Percentiles rank a stretch among this genome's conserved stretches.
These are phyloP conservation scores for Mycalesis mineus DNA, from an alignment of 2,888 invertebrate species.

Conservation along the genomic window DNA sequence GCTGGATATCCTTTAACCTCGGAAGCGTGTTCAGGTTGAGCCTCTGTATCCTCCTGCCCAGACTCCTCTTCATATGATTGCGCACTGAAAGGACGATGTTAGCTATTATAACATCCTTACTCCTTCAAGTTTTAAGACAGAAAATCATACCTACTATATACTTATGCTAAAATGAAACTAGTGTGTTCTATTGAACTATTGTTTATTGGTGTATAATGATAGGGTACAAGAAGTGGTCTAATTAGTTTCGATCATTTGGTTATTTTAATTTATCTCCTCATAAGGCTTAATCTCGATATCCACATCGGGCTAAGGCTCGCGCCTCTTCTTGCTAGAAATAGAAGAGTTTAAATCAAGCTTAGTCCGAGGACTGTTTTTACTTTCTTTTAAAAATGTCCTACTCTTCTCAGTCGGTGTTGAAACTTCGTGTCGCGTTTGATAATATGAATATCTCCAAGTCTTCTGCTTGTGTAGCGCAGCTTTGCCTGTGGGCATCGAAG, in stretches of 20 bases:
- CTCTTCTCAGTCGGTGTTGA: background rate
- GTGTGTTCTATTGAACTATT: slow-evolving; percentile 3
- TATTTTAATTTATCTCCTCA: slow-evolving; percentile 8
- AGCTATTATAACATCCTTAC: slow-evolving; percentile 42
- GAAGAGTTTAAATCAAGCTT: slow-evolving; percentile 23
- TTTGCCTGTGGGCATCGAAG: background rate
- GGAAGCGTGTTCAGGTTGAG: slow-evolving; percentile 30
- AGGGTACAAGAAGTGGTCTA: background rate
- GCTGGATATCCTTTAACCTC: slow-evolving; percentile 31
- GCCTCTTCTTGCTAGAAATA: slow-evolving; percentile 38
- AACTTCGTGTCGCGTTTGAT: slow-evolving; percentile 28
- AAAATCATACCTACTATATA: background rate
- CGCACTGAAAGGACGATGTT: slow-evolving; percentile 60
- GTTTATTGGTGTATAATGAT: slow-evolving; percentile 33
- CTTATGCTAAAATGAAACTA: background rate
- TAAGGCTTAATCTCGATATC: slow-evolving; percentile 30
- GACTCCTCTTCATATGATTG: slow-evolving; percentile 42
- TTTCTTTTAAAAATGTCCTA: slow-evolving; percentile 6
- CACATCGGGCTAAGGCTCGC: slow-evolving; percentile 34
- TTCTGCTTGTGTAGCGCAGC: background rate
- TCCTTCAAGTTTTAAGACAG: slow-evolving; percentile 25
- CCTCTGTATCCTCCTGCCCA: slow-evolving; percentile 38
- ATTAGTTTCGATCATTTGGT: background rate
- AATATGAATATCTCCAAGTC: slow-evolving; percentile 7
- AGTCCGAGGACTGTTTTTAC: background rate